Conservation (phyloP, 2,113 vertebrate genomes). For the Bubalus kerabau region DNA sequence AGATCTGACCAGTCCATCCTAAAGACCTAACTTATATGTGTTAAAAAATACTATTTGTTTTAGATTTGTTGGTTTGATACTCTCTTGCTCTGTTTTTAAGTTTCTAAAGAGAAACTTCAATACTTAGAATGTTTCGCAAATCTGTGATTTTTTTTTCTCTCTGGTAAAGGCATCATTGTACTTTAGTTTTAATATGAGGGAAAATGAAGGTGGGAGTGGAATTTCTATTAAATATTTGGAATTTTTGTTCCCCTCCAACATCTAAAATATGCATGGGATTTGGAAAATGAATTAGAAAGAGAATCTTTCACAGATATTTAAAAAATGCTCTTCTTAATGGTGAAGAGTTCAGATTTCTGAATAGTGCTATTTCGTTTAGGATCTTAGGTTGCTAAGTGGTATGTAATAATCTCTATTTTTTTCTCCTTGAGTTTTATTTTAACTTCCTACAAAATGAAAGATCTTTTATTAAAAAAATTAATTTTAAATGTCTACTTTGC, state of each 20-base stretch:
- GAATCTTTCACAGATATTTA: slow-evolving; percentile 25
- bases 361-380: slow-evolving; percentile 32
- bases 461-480: not conserved
- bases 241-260: not conserved
- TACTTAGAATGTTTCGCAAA: not conserved
- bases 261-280: slow-evolving; percentile 57
- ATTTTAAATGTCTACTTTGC: not conserved
- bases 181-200: slow-evolving; percentile 22
- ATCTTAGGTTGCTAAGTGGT: not conserved
- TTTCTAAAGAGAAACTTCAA: slow-evolving; percentile 30
- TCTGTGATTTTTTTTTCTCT: not conserved
- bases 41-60: not conserved
- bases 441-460: not conserved
- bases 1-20: not conserved
- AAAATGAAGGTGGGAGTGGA: slow-evolving; percentile 44
- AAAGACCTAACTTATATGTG: not conserved
- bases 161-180: slow-evolving; percentile 36
- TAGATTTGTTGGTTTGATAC: not conserved
- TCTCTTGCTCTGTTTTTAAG: not conserved
- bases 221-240: slow-evolving; percentile 61
- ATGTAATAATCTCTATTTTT: not conserved
- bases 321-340: slow-evolving; percentile 15
- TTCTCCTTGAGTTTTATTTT: slow-evolving; percentile 45
- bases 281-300: slow-evolving; percentile 56
- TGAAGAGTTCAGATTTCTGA: slow-evolving; percentile 4